Evolutionary conservation across 2,888 invertebrate species (phyloP), one percentile per base, ranked within the genome.

Genomic region (Lagria hirta): DNA sequence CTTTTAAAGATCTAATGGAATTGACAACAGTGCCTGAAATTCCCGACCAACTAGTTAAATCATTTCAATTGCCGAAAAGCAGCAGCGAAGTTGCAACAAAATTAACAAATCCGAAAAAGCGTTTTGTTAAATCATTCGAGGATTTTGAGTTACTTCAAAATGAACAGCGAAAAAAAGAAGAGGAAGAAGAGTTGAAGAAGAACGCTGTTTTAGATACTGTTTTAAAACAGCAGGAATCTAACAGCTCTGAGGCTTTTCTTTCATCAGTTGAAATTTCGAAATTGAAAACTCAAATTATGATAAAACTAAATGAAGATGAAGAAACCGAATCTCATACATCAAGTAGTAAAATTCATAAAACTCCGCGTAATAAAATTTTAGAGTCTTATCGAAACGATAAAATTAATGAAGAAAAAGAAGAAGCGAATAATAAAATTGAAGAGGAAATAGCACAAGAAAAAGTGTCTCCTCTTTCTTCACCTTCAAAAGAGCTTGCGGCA

Each of bases 1-100:
- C 81, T 51, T 81, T 84, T 26, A 78, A 81, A 22, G 78, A 77
- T 55, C 64, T 84, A 29, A 72, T 84, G 35, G 79, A 79, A 52
- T 77, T 79, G 58, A 82, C 83, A 1, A 68, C 72, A 8, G 73
- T 81, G 7, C 80, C 83, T 1, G 75, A 76, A 42, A 63, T 66
- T 54, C 68, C 68, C 13, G 70, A 70, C 58, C 70, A 70, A 37
- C n/a, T n/a, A n/a, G n/a, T n/a, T n/a, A n/a, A n/a, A n/a, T n/a
- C n/a, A n/a, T n/a, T n/a, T n/a, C n/a, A n/a, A n/a, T n/a, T n/a
- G n/a, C 23, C 48, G 3, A 49, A 47, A 49, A 37, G 46, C 15
- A 43, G 29, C n/a, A 38, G 38, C 7, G 52, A 52, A 38, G 49
- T 57, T 5, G 56, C 64, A 2, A 58, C 66, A 3, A 68, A 67